Evolutionary conservation across 2,113 vertebrate genomes (phyloP).

Genomic region (Leucosticte australis): DNA sequence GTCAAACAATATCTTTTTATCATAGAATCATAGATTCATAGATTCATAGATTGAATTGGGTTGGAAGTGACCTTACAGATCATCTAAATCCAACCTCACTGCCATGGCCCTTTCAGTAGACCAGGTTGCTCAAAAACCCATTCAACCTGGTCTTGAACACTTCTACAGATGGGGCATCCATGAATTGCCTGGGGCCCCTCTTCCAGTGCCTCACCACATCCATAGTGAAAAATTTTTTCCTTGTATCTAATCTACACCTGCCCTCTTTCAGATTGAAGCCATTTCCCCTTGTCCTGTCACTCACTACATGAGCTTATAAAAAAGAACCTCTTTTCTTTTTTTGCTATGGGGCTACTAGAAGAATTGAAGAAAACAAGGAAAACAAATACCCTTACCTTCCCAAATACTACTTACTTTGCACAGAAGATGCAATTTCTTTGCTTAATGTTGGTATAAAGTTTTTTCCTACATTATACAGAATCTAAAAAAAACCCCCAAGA

Average conservation of each 20-base stretch:
- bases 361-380: neutral
- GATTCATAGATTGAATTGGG: neutral
- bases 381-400: neutral
- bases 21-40: neutral
- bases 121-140: neutral
- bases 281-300: neutral
- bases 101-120: neutral
- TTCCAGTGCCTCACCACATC: neutral
- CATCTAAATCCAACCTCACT: neutral
- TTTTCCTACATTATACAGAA: neutral
- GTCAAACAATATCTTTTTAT: neutral
- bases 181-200: neutral
- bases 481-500: accelerated
- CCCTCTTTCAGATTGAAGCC: neutral
- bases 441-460: neutral
- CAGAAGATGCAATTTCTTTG: neutral
- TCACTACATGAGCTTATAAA: neutral
- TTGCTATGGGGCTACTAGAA: neutral
- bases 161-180: neutral
- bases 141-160: neutral
- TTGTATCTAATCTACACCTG: neutral
- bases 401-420: neutral
- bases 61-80: neutral
- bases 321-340: neutral
- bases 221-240: neutral